phyloP scores from a whole-genome alignment of 2,113 vertebrate species.

The Chloebia gouldiae region DNA sequence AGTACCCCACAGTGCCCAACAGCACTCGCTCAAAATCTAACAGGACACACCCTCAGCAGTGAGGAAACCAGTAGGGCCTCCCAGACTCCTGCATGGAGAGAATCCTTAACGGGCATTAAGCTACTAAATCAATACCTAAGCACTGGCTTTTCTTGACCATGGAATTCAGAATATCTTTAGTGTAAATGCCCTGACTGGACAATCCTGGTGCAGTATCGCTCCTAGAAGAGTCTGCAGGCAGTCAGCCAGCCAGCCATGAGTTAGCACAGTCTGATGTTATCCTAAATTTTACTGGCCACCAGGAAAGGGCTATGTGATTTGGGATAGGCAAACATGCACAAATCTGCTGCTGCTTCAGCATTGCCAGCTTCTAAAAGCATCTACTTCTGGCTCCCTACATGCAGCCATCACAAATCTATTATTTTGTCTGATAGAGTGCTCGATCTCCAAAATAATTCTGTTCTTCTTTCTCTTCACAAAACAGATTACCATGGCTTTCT shows the following conservation, averaged over 20 bases:
- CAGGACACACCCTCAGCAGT: not conserved
- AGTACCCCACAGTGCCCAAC: not conserved
- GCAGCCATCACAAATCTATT: not conserved
- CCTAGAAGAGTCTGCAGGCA: not conserved
- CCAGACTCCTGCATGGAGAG: not conserved
- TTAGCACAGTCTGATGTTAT: not conserved
- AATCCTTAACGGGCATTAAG: not conserved
- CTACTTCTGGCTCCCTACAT: not conserved
- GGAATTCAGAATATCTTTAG: not conserved
- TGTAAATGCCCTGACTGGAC: not conserved
- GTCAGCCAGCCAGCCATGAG: not conserved
- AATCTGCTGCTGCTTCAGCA: not conserved
- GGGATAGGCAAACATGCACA: not conserved
- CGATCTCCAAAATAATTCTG: not conserved
- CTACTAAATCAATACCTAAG: not conserved
- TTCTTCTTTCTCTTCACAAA: not conserved
- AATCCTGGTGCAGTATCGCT: not conserved
- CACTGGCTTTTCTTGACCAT: not conserved
- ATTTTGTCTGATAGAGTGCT: not conserved
- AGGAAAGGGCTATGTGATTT: not conserved
- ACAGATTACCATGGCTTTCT: not conserved
- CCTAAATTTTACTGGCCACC: not conserved
- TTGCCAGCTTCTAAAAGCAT: not conserved
- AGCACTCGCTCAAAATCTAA: not conserved
- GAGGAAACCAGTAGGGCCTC: not conserved